A percentile compares a stretch with the other conserved stretches of the same genome.
phyloP scores from a whole-genome alignment of 1,140 invertebrate species.

The Gryon sp. region DNA sequence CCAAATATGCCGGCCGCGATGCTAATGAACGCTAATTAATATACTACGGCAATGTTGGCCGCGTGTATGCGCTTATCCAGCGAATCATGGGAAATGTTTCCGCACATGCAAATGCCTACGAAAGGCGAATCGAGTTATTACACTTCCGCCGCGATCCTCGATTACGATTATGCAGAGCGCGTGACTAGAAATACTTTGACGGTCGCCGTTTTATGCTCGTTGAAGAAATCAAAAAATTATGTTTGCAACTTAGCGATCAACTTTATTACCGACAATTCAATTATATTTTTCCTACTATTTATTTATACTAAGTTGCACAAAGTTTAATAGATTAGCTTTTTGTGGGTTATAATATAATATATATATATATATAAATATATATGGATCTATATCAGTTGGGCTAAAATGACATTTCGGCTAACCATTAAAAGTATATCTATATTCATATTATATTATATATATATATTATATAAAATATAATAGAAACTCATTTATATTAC shows the following conservation, averaged over 20 bases:
- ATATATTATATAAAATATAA: too few relatives aligned
- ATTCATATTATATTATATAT: too few relatives aligned
- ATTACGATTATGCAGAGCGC: slow-evolving; percentile 68
- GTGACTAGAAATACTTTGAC: slow-evolving; percentile 68
- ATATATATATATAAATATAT: too few relatives aligned
- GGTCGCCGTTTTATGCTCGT: slow-evolving; percentile 47
- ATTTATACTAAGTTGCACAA: too few relatives aligned
- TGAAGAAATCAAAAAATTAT: slow-evolving; percentile 48
- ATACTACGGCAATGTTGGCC: slow-evolving; percentile 52
- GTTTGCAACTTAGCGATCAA: slow-evolving; percentile 13
- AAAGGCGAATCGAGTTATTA: slow-evolving; percentile 75
- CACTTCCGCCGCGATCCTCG: slow-evolving; percentile 74
- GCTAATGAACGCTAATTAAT: slow-evolving; percentile 59
- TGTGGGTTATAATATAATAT: too few relatives aligned
- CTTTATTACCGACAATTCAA: slow-evolving; percentile 4
- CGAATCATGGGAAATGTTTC: slow-evolving; percentile 77
- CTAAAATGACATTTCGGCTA: too few relatives aligned
- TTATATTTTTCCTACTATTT: too few relatives aligned
- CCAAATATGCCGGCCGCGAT: slow-evolving; percentile 45
- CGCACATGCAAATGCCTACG: slow-evolving; percentile 75
- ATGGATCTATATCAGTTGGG: too few relatives aligned
- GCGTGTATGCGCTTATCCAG: slow-evolving; percentile 65
- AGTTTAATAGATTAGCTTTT: too few relatives aligned
- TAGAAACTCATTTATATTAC: too few relatives aligned
- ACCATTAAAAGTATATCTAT: too few relatives aligned